Evolutionary conservation across 2,113 vertebrate species (phyloP), one percentile per base, ranked within the genome.

Genomic region (Hyaena hyaena): DNA sequence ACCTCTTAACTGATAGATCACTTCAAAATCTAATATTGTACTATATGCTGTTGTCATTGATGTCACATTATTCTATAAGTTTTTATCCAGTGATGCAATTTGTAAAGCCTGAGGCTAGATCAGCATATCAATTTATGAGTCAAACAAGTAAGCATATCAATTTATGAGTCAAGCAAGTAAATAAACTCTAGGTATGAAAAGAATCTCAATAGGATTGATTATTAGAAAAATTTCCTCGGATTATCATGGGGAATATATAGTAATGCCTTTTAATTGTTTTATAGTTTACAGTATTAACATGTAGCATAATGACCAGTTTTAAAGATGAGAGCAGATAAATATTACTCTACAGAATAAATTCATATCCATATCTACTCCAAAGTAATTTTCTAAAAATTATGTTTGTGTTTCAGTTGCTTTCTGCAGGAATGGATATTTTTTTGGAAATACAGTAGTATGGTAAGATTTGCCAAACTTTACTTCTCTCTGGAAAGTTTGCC

Each of bases 251-350:
- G 7, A 92, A 74, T 96, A 93, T 79, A 97, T 96, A 95, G 88
- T 95, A 92, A 97, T 96, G 55, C 9, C n/a, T 84, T 95, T 94
- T 96, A 93, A 95, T 76, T 90, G 76, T 23, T 90, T 84, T 81
- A 76, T 45, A 45, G 11, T 39, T 84, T 94, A 93, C 2, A 61
- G 21, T 93, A 79, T 71, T 87, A 90, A 87, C 7, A 50, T 63
- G 6, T 17, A 65, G 31, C 15, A 66, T 88, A 12, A 35, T 69
- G 68, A 83, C 12, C 28, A 69, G 8, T 86, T 92, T 76, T 69
- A 95, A 90, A 96, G 31, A 93, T 39, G 33, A 93, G 45, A 83
- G 4, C 7, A 88, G 50, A 80, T 80, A 84, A 84, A 97, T 50
- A 80, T 53, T 81, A 85, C 69, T 84, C 16, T 87, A 80, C 45